Base-by-base conservation (phyloP, 2,888 invertebrate genomes). In the Eupithecia inturbata region DNA sequence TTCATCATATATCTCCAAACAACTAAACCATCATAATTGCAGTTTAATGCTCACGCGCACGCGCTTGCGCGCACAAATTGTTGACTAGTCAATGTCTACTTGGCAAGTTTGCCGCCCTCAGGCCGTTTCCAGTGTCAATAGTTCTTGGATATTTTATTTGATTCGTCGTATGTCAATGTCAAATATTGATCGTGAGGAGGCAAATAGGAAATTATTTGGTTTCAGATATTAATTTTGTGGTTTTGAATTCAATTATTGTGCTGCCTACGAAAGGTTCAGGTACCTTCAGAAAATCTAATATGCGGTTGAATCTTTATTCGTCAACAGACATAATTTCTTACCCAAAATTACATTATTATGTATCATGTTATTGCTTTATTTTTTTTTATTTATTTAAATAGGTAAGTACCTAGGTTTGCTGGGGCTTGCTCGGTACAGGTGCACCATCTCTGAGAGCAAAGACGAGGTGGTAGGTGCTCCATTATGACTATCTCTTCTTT, bases 61-160 rank as follows among this genome's bases (percentile, higher is more conserved):
- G 28, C 28, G 14, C 28, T 26, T 28, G 14, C 57, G 60, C 16
- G 10, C 26, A 28, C 16, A 26, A 28, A 53, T 10, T 60, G 9
- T 75, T 75, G 72, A 22, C n/a, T 36, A 26, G 7, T 64, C 14
- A 31, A 71, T 26, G 33, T 62, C 31, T 41, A 57, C 67, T 60
- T 28, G 64, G 33, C 22, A 69, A 53, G 57, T 72, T 72, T 39
- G 72, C 64, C 73, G 68, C n/a, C 57, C 75, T 33, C 60, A 31
- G 41, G 73, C 81, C 74, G 75, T 79, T 82, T 80, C 79, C 79
- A 80, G 62, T 77, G 64, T 67, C 78, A 80, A 80, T 62, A 81
- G 57, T 72, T 70, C 71, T 77, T n/a, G 60, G 68, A 72, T 62
- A 62, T 53, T 57, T 57, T 12, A 36, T 63, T 70, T 69, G 70